Base-by-base conservation (phyloP, 2,797 vertebrate genomes). In the Menidia menidia region DNA sequence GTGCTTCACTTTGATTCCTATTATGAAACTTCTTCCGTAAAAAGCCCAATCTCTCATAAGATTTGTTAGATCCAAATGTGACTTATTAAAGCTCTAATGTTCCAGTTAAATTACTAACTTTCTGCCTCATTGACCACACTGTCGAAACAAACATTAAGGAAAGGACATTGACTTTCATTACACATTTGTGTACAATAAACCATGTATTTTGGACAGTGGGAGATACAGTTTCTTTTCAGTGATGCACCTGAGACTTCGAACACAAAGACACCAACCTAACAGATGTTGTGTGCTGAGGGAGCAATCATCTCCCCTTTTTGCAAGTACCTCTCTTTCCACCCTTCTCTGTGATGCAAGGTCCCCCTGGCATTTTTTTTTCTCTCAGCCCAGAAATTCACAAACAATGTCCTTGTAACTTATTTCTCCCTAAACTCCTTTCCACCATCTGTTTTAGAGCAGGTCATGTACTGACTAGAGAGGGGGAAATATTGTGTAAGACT, bases 331-430 rank as follows among this genome's bases (percentile, higher is more conserved):
- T 55, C 55, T 63, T 72, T 78, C 56, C 54, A 61, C 66, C 80
- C 61, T 14, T 79, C 44, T 50, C 45, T 39, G 2, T 82, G 83
- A 86, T 85, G 75, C 68, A 72, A 86, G 33, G 60, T 81, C 82
- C 88, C 84, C 32, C 71, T 62, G 69, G 87, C 84, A 69, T 65
- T 66, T 72, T 76, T 68, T 39, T 53, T 74, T 64, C 25, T 19
- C 56, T 71, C 77, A 73, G 67, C 71, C 64, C 71, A 73, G 66
- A 86, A 90, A 85, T 82, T 87, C 86, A 87, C 78, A 90, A 90
- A 91, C 88, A 89, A 77, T 42, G 79, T 90, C 90, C 89, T 89
- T 90, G 84, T 80, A 87, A 90, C 87, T 88, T 88, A 75, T 88
- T 87, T 82, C 84, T 90, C 81, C 88, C 86, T 51, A 70, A 89